Base-by-base conservation (phyloP, 2,797 vertebrate species). In the Cyprinella venusta region DNA sequence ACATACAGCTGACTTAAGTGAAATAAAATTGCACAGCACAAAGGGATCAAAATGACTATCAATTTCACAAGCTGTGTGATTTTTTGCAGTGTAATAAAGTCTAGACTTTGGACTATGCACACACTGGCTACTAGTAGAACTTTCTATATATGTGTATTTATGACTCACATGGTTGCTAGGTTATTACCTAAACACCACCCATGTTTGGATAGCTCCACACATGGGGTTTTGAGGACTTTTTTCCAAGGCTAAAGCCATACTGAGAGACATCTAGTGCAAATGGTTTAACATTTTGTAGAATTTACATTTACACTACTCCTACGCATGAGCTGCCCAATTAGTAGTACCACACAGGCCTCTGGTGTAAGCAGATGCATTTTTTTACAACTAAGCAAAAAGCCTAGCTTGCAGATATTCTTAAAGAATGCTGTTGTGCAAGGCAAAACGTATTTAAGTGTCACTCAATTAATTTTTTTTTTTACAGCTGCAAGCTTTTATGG, bases 121-220 rank as follows among this genome's bases (percentile, higher is more conserved):
- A 24, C 8, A 61, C 61, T 13, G 54, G 63, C 26, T 65, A 65
- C 52, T 26, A 26, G 8, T n/a, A 70, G 48, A 2, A 8, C 30
- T 21, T 16, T 40, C 38, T 26, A 45, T 40, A 65, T 69, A 33
- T 76, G 65, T 42, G 83, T 86, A 48, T 84, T 36, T 64, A 82
- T 21, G 72, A 86, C 88, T 90, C 59, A 84, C 36, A 79, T 33
- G n/a, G 79, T 81, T 81, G 48, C 78, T 81, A 79, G 69, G 79
- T 36, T 78, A 85, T 87, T 82, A 82, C 74, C 59, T 24, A 86
- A 86, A 79, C 87, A 77, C 82, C 92, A 90, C 92, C 91, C 86
- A 90, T 93, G 87, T 94, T 93, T 92, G 88, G 71, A 92, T 75
- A 92, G 83, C 83, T 80, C 69, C 74, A 69, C 10, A 63, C 30